phyloP scores from a whole-genome alignment of 2,113 vertebrate genomes.

The Orycteropus afer region DNA sequence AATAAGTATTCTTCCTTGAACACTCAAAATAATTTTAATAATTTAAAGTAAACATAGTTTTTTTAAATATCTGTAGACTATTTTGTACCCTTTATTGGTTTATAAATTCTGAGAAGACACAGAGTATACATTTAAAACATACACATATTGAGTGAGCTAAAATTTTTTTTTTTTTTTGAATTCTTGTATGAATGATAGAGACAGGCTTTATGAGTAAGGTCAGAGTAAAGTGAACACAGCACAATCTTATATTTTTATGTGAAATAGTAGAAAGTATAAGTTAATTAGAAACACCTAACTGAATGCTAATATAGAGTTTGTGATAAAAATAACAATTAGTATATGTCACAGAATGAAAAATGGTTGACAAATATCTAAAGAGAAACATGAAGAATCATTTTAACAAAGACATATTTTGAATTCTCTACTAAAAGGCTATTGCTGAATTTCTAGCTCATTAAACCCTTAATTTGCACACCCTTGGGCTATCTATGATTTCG shows the following conservation, averaged over 20 bases:
- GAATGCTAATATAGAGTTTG: background rate
- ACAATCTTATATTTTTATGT: background rate
- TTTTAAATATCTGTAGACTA: background rate
- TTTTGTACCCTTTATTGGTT: background rate
- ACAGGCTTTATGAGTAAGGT: background rate
- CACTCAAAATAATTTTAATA: background rate
- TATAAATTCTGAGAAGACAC: background rate
- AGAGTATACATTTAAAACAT: background rate
- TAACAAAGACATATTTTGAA: background rate
- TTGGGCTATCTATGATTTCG: background rate
- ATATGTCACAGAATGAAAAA: background rate
- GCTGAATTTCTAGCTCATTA: background rate
- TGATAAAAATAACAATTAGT: background rate
- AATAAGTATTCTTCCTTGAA: background rate
- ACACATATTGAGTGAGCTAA: background rate
- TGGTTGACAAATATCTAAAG: background rate
- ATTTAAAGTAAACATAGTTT: background rate
- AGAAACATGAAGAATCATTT: background rate
- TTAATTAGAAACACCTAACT: background rate
- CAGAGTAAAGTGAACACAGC: background rate
- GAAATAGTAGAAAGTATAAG: background rate
- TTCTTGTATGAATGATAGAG: background rate
- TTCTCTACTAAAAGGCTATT: background rate
- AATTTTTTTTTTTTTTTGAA: background rate
- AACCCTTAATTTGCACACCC: background rate